phyloP scores from a whole-genome alignment of 2,113 vertebrate genomes.

The Potamarius usumacintae region DNA sequence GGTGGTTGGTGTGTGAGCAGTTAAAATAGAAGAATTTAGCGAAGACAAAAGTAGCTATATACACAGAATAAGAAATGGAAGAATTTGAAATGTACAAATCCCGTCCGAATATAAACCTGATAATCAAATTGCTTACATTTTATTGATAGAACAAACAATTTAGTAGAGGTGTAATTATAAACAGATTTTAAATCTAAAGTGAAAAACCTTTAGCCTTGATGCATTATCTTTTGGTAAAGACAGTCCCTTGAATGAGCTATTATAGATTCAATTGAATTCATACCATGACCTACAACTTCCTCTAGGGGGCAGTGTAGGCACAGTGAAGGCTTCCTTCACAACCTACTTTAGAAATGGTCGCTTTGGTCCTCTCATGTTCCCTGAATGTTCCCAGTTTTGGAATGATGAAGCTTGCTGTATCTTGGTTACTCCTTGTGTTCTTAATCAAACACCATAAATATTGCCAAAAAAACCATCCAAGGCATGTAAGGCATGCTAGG shows the following conservation, averaged over 20 bases:
- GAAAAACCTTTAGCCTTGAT: neutral
- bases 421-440: slow-evolving; percentile 35
- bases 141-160: neutral
- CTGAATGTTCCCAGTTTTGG: neutral
- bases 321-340: neutral
- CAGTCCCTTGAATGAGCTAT: neutral
- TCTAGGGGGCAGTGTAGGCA: slow-evolving; percentile 44
- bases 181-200: neutral
- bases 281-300: neutral
- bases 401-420: slow-evolving; percentile 5
- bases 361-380: neutral
- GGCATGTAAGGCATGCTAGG: slow-evolving; percentile 39
- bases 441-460: slow-evolving; percentile 23
- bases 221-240: neutral
- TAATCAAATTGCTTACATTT: neutral
- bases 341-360: neutral
- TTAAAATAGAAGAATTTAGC: too few relatives aligned
- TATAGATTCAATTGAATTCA: neutral
- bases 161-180: neutral
- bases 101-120: too few relatives aligned
- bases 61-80: too few relatives aligned
- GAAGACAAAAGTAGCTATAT: too few relatives aligned
- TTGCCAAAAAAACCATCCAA: neutral
- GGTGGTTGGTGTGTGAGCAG: too few relatives aligned
- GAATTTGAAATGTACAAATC: too few relatives aligned